Evolutionary conservation across 2,797 vertebrate genomes (phyloP), one percentile per base, ranked within the genome.

Genomic region (Urocyon cinereoargenteus): DNA sequence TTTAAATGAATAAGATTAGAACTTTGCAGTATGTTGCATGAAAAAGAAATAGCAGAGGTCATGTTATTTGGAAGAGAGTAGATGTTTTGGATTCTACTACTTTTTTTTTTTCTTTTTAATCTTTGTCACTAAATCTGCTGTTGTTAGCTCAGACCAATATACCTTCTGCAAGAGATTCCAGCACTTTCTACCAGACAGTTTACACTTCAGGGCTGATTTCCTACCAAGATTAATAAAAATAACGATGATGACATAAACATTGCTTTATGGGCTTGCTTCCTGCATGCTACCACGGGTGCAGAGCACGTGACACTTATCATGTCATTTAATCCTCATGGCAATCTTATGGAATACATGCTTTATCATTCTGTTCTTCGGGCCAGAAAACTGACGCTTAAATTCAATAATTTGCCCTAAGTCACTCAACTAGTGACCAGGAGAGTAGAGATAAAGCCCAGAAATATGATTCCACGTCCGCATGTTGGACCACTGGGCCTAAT

Each of bases 121-220:
- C n/a, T 3, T 92, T 90, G 94, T 92, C 62, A n/a, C 45, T 31
- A 6, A 18, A 91, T 57, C 26, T 93, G 59, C 36, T 81, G 45
- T 28, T 40, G 24, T 70, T 55, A 91, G 40, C 31, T 57, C 49
- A 66, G 86, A 68, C n/a, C 49, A 62, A 66, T 0, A 34, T 8
- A 61, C 36, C 72, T 24, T n/a, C 79, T 3, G 31, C 26, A 83
- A 72, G 79, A 77, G 75, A 89, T 78, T 81, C 72, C 45, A 91
- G 79, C 12, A 81, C 31, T n/a, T 78, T 96, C 94, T 94, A 59
- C 68, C 55, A 95, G 62, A 86, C 70, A 66, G 31, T 84, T 92
- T 61, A 59, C 2, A 51, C n/a, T 57, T n/a, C n/a, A 85, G 59
- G 86, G 53, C 61, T 89, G 36, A 78, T 79, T 45, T 91, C 75